Conservation (phyloP, 2,113 vertebrate genomes). For the Pomatostomus ruficeps region DNA sequence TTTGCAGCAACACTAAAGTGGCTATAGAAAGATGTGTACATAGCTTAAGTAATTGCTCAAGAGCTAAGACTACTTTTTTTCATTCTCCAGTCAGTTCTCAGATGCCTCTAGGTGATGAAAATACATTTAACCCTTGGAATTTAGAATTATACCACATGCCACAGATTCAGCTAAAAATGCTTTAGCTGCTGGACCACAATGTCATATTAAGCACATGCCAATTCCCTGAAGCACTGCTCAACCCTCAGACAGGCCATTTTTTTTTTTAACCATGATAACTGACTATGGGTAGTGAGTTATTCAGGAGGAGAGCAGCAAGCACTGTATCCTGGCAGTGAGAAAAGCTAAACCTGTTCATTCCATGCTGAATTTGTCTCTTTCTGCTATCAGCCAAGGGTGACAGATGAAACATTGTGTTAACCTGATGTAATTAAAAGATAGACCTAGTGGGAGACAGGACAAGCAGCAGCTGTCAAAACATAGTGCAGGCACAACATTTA, state of each 20-base stretch:
- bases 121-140: background rate
- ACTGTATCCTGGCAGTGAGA: background rate
- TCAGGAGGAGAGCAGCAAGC: background rate
- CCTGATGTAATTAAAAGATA: conserved; percentile 56
- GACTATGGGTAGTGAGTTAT: background rate
- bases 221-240: background rate
- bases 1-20: background rate
- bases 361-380: background rate
- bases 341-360: background rate
- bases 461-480: conserved; percentile 50
- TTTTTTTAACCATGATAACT: background rate
- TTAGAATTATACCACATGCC: background rate
- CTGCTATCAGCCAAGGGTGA: conserved; percentile 2
- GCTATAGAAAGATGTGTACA: background rate
- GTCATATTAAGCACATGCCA: background rate
- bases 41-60: background rate
- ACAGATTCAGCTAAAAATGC: background rate
- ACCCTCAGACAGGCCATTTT: background rate
- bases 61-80: background rate
- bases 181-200: background rate
- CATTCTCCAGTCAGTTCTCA: background rate
- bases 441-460: background rate
- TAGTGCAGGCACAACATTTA: background rate
- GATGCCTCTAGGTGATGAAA: background rate
- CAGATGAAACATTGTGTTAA: conserved; percentile 32